Evolutionary conservation across 2,113 vertebrate genomes (phyloP), one percentile per base, ranked within the genome.

Genomic region (Leucopsar rothschildi): DNA sequence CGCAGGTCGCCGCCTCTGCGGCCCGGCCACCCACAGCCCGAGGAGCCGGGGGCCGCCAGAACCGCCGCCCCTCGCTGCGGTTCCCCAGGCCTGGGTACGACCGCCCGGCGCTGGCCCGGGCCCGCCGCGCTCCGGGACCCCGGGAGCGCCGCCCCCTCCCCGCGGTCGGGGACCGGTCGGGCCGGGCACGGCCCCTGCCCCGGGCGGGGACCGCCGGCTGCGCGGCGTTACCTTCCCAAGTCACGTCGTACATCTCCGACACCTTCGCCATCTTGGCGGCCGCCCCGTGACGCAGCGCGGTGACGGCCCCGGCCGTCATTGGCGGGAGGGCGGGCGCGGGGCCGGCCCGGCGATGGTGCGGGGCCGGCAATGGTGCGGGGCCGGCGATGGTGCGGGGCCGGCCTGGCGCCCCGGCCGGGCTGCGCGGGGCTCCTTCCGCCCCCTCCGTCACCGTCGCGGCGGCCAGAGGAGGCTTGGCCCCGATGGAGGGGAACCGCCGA

Each of bases 401-500:
- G 40, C 13, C 6, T 10, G 10, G 4, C 1, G 6, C 15, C 2
- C 6, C 18, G 5, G 28, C 15, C 44, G n/a, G 86, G 79, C 42
- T 1, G 12, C n/a, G 29, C 13, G 9, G 15, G 57, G 6, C 6
- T 35, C 2, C 9, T 5, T 15, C 15, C 3, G 12, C 6, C 7
- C 23, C 4, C 5, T 56, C 35, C 5, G 8, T 6, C 6, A 10
- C 16, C 5, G 12, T n/a, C 12, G 20, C 13, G 24, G 35, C 19
- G 2, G 31, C 23, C 6, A 20, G 35, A 10, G 14, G 1, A 12
- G 37, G 50, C 17, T 7, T 13, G 0, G 5, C 2, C 3, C 17
- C 5, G 24, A 6, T 0, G 53, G 27, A 3, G 11, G 5, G 4
- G 4, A 9, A 14, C 2, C 4, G 12, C 10, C 1, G 18, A 7